phyloP scores from a whole-genome alignment of 2,888 invertebrate genomes.

The Malthinus seriepunctatus region DNA sequence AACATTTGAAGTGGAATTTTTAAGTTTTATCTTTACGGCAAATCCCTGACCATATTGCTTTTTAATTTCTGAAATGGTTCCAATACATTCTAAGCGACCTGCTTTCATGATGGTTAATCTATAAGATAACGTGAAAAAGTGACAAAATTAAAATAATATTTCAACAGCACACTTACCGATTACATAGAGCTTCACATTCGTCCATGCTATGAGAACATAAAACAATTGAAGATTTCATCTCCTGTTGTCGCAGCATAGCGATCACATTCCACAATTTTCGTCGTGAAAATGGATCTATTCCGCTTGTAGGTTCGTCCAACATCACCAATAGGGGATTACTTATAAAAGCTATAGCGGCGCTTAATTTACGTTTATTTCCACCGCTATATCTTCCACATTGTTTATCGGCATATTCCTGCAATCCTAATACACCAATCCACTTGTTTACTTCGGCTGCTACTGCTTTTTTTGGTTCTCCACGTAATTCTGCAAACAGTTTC shows the following conservation, averaged over 20 bases:
- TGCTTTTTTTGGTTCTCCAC: constrained; percentile 78
- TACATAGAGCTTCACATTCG: constrained; percentile 81
- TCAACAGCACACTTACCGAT: constrained; percentile 35
- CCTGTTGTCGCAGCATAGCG: too few species aligned
- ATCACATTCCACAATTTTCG: constrained; percentile 56
- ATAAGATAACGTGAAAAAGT: too few species aligned
- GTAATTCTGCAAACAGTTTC: constrained; percentile 69
- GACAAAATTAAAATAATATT: neutral
- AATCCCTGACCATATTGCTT: too few species aligned
- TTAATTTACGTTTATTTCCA: too few species aligned
- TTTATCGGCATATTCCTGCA: too few species aligned
- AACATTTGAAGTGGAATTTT: neutral
- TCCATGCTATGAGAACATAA: too few species aligned
- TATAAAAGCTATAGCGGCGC: too few species aligned
- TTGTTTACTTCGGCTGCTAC: constrained; percentile 78
- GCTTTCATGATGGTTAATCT: constrained; percentile 82
- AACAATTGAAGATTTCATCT: too few species aligned
- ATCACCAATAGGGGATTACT: constrained; percentile 72
- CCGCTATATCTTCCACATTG: too few species aligned
- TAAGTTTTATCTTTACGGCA: too few species aligned
- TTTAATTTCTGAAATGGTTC: constrained; percentile 76
- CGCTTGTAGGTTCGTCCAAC: constrained; percentile 76
- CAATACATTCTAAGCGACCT: constrained; percentile 74
- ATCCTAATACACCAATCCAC: too few species aligned
- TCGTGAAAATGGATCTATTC: constrained; percentile 67